phyloP scores from a whole-genome alignment of 2,113 vertebrate genomes.

The Atractosteus spatula region DNA sequence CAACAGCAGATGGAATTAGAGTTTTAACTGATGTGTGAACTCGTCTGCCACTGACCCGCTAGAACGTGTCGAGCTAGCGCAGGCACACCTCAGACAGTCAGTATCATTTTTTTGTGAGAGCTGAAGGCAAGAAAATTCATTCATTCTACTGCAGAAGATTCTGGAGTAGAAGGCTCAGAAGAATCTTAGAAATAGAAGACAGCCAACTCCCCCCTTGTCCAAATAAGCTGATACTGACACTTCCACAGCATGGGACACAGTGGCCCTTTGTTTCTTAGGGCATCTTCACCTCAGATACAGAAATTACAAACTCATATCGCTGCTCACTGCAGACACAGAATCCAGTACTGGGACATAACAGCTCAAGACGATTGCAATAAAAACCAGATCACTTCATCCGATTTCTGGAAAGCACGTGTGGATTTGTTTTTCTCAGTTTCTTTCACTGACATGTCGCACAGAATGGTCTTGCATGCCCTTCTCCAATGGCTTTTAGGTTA shows the following conservation, averaged over 20 bases:
- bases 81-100: not conserved
- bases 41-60: not conserved
- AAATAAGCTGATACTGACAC: slow-evolving; percentile 34
- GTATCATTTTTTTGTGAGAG: slow-evolving; percentile 11
- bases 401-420: not conserved
- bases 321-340: slow-evolving; percentile 32
- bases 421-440: not conserved
- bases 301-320: slow-evolving; percentile 20
- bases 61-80: slow-evolving; percentile 13
- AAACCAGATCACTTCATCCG: not conserved
- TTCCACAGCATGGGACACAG: slow-evolving; percentile 21
- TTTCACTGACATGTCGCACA: slow-evolving; percentile 7
- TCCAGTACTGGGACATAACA: slow-evolving; percentile 35
- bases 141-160: slow-evolving; percentile 24
- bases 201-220: slow-evolving; percentile 17
- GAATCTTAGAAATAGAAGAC: too few species aligned
- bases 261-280: slow-evolving; percentile 27
- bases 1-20: slow-evolving; percentile 16
- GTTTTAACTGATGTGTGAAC: slow-evolving; percentile 13
- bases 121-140: slow-evolving; percentile 40
- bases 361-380: not conserved
- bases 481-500: not conserved
- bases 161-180: too few species aligned
- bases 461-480: not conserved
- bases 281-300: slow-evolving; percentile 29